A percentile compares a stretch with the other conserved stretches of the same genome.
These are phyloP conservation scores for Peromyscus californicus DNA, from an alignment of 2,113 vertebrate species.

Conservation along the genomic window DNA sequence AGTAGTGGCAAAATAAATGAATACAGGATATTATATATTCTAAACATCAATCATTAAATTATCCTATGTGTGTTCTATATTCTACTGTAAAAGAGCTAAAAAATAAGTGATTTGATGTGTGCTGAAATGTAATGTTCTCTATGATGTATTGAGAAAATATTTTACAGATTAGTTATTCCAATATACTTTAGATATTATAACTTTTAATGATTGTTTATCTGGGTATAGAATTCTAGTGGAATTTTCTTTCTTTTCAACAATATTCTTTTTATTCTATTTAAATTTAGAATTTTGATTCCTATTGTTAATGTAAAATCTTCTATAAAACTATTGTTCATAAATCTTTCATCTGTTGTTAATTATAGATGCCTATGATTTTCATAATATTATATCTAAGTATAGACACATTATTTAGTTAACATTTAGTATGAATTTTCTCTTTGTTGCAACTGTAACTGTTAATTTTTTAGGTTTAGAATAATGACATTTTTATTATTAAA, in stretches of 20 bases:
- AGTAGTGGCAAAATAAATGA: neutral
- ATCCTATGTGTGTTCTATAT: neutral
- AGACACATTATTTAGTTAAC: neutral
- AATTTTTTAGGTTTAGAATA: no score
- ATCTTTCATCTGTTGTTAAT: neutral
- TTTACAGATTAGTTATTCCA: neutral
- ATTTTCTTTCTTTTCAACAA: neutral
- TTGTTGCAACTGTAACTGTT: no score
- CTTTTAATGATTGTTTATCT: neutral
- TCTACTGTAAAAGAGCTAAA: neutral
- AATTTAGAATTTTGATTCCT: neutral
- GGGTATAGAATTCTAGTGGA: neutral
- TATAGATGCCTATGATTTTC: slow-evolving; percentile 30
- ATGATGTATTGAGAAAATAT: neutral
- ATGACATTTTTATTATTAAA: no score
- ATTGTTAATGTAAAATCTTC: neutral
- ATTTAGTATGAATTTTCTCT: neutral
- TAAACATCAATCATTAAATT: neutral
- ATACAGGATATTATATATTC: neutral
- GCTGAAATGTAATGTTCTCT: neutral
- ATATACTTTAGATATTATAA: neutral
- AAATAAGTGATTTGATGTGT: slow-evolving; percentile 22
- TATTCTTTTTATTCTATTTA: neutral
- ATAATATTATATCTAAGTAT: neutral
- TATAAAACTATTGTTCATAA: neutral